Evolutionary conservation across 2,113 vertebrate species (phyloP).

Genomic region (Oceanodroma tethys): DNA sequence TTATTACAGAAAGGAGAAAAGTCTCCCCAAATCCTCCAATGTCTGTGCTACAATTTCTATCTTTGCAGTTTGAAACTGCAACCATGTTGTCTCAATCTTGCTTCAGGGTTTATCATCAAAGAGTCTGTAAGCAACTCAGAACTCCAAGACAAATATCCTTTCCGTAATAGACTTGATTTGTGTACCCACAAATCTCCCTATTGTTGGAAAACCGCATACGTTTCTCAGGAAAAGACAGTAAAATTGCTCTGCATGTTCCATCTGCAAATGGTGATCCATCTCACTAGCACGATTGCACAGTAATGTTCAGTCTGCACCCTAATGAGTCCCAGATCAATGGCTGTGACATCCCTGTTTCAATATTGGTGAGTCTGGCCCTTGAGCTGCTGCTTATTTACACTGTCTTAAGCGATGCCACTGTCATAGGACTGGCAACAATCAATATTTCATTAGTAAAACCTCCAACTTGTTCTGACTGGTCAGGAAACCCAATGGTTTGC

Average conservation of each 20-base stretch:
- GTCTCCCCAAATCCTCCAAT: not conserved
- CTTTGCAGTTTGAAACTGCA: not conserved
- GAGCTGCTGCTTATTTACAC: conserved; percentile 35
- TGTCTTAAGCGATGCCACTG: not conserved
- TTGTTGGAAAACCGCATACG: not conserved
- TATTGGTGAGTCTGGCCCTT: conserved; percentile 19
- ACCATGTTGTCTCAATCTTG: not conserved
- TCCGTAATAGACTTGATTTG: not conserved
- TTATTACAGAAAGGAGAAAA: not conserved
- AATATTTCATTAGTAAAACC: conserved; percentile 61
- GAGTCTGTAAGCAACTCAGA: not conserved
- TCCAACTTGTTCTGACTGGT: not conserved
- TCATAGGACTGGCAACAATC: conserved; percentile 40
- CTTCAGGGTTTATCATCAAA: not conserved
- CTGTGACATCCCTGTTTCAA: conserved; percentile 37
- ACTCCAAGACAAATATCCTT: not conserved
- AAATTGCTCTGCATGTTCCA: not conserved
- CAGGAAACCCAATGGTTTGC: not conserved
- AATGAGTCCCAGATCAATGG: conserved; percentile 34
- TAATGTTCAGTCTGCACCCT: conserved; percentile 25
- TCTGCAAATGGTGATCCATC: conserved; percentile 2
- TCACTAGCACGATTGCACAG: not conserved
- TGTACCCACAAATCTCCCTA: not conserved
- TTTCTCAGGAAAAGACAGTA: conserved; percentile 1
- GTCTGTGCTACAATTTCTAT: not conserved